Evolutionary conservation across 2,888 invertebrate genomes (phyloP).

Genomic region (Blera fallax): DNA sequence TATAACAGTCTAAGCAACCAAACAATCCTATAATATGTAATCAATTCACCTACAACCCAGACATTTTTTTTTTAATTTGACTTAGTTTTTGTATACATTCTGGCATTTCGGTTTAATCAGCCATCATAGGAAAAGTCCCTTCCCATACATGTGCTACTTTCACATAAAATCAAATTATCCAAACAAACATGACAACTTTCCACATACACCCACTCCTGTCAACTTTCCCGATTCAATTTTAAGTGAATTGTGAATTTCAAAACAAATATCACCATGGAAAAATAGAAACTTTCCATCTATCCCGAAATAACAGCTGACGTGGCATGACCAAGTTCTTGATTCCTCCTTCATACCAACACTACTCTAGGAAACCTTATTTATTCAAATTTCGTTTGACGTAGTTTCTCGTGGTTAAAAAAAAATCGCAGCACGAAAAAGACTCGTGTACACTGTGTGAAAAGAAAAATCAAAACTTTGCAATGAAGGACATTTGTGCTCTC

Average conservation of each 20-base stretch:
- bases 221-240: conserved; percentile 25
- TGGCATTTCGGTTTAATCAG: too few relatives aligned
- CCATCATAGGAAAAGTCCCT: not conserved
- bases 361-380: conserved; percentile 1
- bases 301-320: conserved; percentile 15
- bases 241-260: conserved; percentile 32
- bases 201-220: not conserved
- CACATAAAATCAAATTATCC: too few relatives aligned
- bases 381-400: conserved; percentile 30
- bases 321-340: conserved; percentile 2
- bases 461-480: conserved; percentile 36
- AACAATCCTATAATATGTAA: too few relatives aligned
- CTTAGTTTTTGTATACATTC: too few relatives aligned
- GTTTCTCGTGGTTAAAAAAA: conserved; percentile 30
- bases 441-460: conserved; percentile 24
- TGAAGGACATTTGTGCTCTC: conserved; percentile 14
- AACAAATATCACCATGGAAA: conserved; percentile 12
- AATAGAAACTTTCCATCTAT: not conserved
- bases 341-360: not conserved
- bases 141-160: not conserved
- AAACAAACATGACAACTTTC: not conserved
- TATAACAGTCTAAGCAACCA: too few relatives aligned
- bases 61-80: too few relatives aligned
- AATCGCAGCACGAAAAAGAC: not conserved
- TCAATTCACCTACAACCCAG: too few relatives aligned